Evolutionary conservation across 2,888 invertebrate species (phyloP).

Genomic region (Sinotaia quadrata): DNA sequence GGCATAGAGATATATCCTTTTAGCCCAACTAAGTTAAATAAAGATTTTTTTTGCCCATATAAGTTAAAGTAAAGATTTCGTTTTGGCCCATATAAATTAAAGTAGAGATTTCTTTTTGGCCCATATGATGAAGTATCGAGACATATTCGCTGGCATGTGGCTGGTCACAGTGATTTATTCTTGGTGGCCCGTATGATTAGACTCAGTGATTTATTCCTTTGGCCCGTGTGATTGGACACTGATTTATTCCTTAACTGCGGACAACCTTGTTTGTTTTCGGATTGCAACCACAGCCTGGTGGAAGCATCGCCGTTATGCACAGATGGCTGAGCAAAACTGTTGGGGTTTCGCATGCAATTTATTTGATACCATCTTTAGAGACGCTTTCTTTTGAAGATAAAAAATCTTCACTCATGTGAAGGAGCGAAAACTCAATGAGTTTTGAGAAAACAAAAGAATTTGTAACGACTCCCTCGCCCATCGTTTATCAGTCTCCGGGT

Average conservation of each 20-base stretch:
- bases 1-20: too few species aligned
- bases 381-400: background rate
- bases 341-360: constrained; percentile 27
- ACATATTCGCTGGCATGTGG: too few species aligned
- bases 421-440: constrained; percentile 15
- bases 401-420: background rate
- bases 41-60: too few species aligned
- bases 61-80: too few species aligned
- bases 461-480: constrained; percentile 6
- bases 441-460: constrained; percentile 25
- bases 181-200: too few species aligned
- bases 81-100: too few species aligned
- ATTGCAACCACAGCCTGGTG: constrained; percentile 26
- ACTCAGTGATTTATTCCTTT: too few species aligned
- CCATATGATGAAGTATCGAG: too few species aligned
- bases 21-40: too few species aligned
- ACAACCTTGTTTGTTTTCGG: constrained; percentile 20
- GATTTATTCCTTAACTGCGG: constrained; percentile 14
- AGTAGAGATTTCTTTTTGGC: too few species aligned
- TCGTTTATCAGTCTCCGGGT: constrained; percentile 13
- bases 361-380: constrained; percentile 23
- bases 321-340: constrained; percentile 28
- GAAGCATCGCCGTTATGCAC: constrained; percentile 13
- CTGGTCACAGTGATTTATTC: too few species aligned
- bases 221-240: too few species aligned